Base-by-base conservation (phyloP, 2,113 vertebrate genomes). In the Mesitornis unicolor region DNA sequence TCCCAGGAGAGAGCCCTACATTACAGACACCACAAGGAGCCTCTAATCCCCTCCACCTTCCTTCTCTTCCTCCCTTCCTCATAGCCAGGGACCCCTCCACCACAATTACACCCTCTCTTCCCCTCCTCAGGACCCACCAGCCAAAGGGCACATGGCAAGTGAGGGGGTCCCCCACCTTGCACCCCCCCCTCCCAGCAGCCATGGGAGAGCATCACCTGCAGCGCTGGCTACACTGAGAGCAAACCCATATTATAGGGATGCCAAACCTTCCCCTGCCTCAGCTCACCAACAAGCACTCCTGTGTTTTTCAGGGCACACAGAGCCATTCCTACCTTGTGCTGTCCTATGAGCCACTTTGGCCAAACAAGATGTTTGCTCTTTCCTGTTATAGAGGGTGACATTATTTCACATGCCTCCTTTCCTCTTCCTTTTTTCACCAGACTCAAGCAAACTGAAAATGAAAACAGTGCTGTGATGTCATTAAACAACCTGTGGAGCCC, bases 301-400 rank as follows among this genome's bases (percentile, higher is more conserved):
- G n/a, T 17, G 4, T 16, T 61, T 80, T 51, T 20, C 2, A 11
- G 25, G 29, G 38, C 22, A 19, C 3, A 1, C 60, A 60, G 60
- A 60, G n/a, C 45, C 69, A 5, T 29, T 8, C 11, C n/a, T 11
- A 13, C 12, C 11, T 60, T 15, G 24, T 47, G 45, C 38, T 29
- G 35, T 16, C 43, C 31, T 42, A 42, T 1, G 2, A 14, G 13
- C 50, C 1, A 0, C 47, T 83, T 45, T 0, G 1, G 13, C 17
- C 18, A 36, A 50, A 19, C 26, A 19, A 59, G 43, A 1, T 16
- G 21, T n/a, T 68, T 53, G 26, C 21, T 75, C 29, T 24, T 14
- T 38, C 54, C 10, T 24, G 18, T 29, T 43, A 20, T 7, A 13
- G 7, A 61, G 40, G 18, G 24, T 1, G 1, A 21, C 1, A 1